A percentile compares a stretch with the other conserved stretches of the same genome.
Evolutionary conservation across 2,888 invertebrate species (phyloP).

Genomic region (Escarpia spicata): DNA sequence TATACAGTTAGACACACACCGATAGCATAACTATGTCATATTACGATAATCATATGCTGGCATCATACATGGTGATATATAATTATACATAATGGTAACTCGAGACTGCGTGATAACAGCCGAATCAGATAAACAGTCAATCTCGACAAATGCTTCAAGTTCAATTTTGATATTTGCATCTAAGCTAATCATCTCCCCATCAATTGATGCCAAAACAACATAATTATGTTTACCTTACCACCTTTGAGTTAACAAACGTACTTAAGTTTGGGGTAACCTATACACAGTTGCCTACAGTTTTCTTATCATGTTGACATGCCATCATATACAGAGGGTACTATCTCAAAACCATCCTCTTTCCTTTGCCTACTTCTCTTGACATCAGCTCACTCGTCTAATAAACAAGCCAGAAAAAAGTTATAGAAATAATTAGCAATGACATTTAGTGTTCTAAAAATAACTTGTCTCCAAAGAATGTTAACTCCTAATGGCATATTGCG

Average conservation of each 20-base stretch:
- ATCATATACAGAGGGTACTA: neutral
- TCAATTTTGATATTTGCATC: neutral
- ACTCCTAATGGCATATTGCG: neutral
- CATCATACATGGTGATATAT: conserved; percentile 7
- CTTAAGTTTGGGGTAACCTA: neutral
- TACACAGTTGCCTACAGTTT: neutral
- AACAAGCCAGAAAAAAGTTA: neutral
- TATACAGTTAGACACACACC: neutral
- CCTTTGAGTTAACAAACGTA: neutral
- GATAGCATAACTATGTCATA: neutral
- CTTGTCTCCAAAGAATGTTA: neutral
- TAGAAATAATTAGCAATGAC: conserved; percentile 5
- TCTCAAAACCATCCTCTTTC: neutral
- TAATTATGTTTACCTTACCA: neutral
- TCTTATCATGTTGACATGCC: neutral
- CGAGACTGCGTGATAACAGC: neutral
- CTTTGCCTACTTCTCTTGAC: neutral
- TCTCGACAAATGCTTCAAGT: neutral
- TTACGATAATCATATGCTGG: neutral
- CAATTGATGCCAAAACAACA: neutral
- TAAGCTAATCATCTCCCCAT: neutral
- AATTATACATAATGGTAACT: neutral
- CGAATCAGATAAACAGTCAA: neutral
- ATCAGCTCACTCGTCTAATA: neutral
- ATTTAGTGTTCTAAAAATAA: neutral